Evolutionary conservation across 2,888 invertebrate genomes (phyloP).

Genomic region (Brenthis ino): DNA sequence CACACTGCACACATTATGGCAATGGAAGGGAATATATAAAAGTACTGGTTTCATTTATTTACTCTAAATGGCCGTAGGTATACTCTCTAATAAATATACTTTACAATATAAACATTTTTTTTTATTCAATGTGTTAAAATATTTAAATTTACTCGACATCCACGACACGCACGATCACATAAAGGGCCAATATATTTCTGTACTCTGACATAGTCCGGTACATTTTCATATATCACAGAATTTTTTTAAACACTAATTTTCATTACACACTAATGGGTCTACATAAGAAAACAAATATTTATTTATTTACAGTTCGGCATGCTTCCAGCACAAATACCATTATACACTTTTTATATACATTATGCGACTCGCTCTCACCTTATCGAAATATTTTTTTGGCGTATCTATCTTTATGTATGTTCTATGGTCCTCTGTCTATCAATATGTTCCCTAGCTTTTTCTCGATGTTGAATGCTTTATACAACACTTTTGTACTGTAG

Average conservation of each 20-base stretch:
- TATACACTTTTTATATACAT: slow-evolving; percentile 37
- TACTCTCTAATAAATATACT: neutral
- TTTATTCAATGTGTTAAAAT: neutral
- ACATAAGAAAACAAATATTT: slow-evolving; percentile 45
- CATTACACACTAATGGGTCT: slow-evolving; percentile 73
- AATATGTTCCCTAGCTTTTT: slow-evolving; percentile 30
- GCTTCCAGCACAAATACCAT: slow-evolving; percentile 38
- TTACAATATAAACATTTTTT: neutral
- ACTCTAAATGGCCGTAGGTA: neutral
- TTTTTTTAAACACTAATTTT: slow-evolving; percentile 32
- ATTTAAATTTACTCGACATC: slow-evolving; percentile 38
- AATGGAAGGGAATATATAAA: slow-evolving; percentile 33
- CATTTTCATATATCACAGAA: slow-evolving; percentile 13
- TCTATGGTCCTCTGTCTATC: slow-evolving; percentile 28
- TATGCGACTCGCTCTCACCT: slow-evolving; percentile 38
- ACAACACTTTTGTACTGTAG: slow-evolving; percentile 26
- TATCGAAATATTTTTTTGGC: slow-evolving; percentile 23
- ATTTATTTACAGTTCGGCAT: slow-evolving; percentile 34
- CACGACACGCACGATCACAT: slow-evolving; percentile 24
- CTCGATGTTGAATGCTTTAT: slow-evolving; percentile 34
- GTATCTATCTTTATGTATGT: slow-evolving; percentile 31
- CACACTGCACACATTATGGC: slow-evolving; percentile 75
- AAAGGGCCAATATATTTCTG: neutral
- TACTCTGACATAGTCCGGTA: neutral
- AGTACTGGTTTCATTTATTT: slow-evolving; percentile 17